Evolutionary conservation across 2,113 vertebrate genomes (phyloP), one percentile per base, ranked within the genome.

Genomic region (Caloenas nicobarica): DNA sequence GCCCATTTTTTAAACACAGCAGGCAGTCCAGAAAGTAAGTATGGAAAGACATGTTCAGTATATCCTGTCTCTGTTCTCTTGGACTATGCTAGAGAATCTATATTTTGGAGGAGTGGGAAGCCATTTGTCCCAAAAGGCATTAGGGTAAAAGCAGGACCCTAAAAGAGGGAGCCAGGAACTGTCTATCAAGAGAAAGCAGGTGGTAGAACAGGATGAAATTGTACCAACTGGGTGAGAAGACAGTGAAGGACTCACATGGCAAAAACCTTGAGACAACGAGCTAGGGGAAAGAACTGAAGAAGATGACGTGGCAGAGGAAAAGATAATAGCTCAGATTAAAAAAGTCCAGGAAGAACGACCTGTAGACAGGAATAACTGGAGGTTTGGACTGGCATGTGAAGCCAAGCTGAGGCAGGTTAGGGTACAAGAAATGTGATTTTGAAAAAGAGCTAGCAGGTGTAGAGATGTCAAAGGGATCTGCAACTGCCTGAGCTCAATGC

Each of bases 401-500:
- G 5, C 46, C 19, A 86, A 58, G 38, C 7, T 70, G 23, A 90
- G 40, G 31, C 17, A 73, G 31, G 13, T 57, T 38, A 58, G 10
- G 7, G 26, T 31, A 4, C 19, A 77, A 78, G 58, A 86, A 78
- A 40, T 2, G 11, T 14, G 19, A 81, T 40, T 80, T 42, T 34
- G 21, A 58, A 54, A 93, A 80, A 42, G 8, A 40, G 6, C 68
- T 54, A 78, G 68, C 23, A 60, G 44, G 16, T 18, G 0, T 22
- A 66, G 72, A 42, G 56, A 31, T 22, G 22, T 13, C 71, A 72
- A 54, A 57, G 28, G 19, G 28, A n/a, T 56, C 56, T 77, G 25
- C 36, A 88, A 36, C 19, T 44, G n/a, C 46, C 25, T 16, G 13
- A 93, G 60, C 31, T 44, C 0, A 0, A 8, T 4, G 4, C 26